These are phyloP conservation scores for Thamnophis elegans DNA, from an alignment of 2,797 vertebrate species.

Conservation along the genomic window DNA sequence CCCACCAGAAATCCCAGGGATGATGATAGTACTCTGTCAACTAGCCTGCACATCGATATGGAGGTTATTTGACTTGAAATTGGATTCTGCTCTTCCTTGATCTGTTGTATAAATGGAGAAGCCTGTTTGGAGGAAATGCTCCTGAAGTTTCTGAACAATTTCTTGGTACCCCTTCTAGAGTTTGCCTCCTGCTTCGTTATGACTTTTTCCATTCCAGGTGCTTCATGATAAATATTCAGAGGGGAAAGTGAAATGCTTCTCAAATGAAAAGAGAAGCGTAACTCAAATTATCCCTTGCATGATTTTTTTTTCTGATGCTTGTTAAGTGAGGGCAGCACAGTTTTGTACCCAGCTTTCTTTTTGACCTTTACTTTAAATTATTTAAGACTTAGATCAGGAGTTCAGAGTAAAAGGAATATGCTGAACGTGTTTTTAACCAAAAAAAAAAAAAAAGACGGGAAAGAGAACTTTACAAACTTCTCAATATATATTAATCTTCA, in stretches of 20 bases:
- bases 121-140: slow-evolving; percentile 64
- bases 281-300: slow-evolving; percentile 69
- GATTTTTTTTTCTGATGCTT: slow-evolving; percentile 70
- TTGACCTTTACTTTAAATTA: slow-evolving; percentile 79
- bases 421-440: slow-evolving; percentile 61
- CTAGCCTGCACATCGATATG: slow-evolving; percentile 67
- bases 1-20: slow-evolving; percentile 71
- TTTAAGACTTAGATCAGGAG: slow-evolving; percentile 79
- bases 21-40: slow-evolving; percentile 72
- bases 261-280: slow-evolving; percentile 56
- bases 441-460: slow-evolving; percentile 49
- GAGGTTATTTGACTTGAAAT: slow-evolving; percentile 80
- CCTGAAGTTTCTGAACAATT: slow-evolving; percentile 65
- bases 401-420: slow-evolving; percentile 71
- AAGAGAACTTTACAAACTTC: slow-evolving; percentile 52
- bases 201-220: slow-evolving; percentile 26
- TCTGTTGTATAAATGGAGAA: slow-evolving; percentile 73
- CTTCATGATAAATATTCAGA: slow-evolving; percentile 69
- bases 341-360: slow-evolving; percentile 71
- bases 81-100: slow-evolving; percentile 74
- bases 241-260: slow-evolving; percentile 49
- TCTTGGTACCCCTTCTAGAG: background rate
- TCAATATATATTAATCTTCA: slow-evolving; percentile 79
- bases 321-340: slow-evolving; percentile 63
- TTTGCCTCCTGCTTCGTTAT: slow-evolving; percentile 59